phyloP scores from a whole-genome alignment of 1,140 invertebrate genomes.

The Tetramorium alpestre region DNA sequence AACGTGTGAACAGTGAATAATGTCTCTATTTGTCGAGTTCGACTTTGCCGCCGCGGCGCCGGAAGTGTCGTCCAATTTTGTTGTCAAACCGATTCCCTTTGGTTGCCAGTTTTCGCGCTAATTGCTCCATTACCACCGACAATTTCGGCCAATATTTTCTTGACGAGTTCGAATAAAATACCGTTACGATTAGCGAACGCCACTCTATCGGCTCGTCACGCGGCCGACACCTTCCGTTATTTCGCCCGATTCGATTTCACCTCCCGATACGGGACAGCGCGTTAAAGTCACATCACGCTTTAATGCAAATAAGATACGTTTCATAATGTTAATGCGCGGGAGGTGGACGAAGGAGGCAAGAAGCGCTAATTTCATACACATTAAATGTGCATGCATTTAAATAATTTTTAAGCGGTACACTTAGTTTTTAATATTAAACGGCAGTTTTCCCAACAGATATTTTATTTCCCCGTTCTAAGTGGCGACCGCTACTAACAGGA shows the following conservation, averaged over 20 bases:
- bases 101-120: slow-evolving; percentile 58
- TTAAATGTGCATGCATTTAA: slow-evolving; percentile 64
- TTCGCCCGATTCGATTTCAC: slow-evolving; percentile 7
- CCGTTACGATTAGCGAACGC: slow-evolving; percentile 36
- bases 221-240: slow-evolving; percentile 11
- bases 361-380: slow-evolving; percentile 63
- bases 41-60: slow-evolving; percentile 59
- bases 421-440: slow-evolving; percentile 72
- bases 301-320: slow-evolving; percentile 59
- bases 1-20: slow-evolving; percentile 61
- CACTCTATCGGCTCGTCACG: slow-evolving; percentile 37
- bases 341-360: background rate
- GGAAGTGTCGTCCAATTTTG: slow-evolving; percentile 63
- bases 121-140: slow-evolving; percentile 60
- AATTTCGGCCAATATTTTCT: slow-evolving; percentile 63
- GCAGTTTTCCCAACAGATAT: slow-evolving; percentile 62
- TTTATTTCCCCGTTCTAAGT: slow-evolving; percentile 64
- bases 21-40: slow-evolving; percentile 51
- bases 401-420: slow-evolving; percentile 66
- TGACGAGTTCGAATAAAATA: slow-evolving; percentile 55
- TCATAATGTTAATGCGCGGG: slow-evolving; percentile 61
- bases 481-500: background rate
- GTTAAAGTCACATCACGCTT: slow-evolving; percentile 55
- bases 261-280: background rate
- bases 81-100: slow-evolving; percentile 62